Conservation (phyloP, 1,140 invertebrate species). For the Pogonomyrmex barbatus region DNA sequence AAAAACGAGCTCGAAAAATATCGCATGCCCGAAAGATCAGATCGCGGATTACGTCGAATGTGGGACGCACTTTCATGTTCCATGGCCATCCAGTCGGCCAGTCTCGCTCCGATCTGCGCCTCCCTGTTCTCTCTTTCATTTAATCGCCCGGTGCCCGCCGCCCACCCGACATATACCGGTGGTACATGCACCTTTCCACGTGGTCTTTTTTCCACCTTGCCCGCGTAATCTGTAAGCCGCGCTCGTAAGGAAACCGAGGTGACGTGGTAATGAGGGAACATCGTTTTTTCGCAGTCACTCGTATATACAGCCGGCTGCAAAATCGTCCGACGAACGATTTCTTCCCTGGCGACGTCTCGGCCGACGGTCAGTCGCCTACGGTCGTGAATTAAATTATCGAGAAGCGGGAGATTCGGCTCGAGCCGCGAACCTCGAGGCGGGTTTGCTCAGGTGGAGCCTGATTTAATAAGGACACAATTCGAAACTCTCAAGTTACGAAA, state of each 20-base stretch:
- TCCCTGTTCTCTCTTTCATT: not conserved
- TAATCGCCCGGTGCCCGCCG: not conserved
- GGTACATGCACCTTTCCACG: not conserved
- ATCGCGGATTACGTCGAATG: constrained; percentile 47
- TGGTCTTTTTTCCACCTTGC: too few relatives aligned
- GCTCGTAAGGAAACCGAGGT: constrained; percentile 28
- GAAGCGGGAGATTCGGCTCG: not conserved
- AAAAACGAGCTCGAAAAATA: constrained; percentile 45
- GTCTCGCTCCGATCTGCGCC: not conserved
- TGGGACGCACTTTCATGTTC: constrained; percentile 62
- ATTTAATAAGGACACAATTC: not conserved
- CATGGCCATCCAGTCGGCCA: constrained; percentile 48
- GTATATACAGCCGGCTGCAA: not conserved
- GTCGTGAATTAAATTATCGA: not conserved
- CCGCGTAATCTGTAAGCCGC: not conserved
- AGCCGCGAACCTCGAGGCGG: not conserved
- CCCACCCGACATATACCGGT: not conserved
- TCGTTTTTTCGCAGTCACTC: not conserved
- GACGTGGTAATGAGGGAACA: constrained; percentile 20
- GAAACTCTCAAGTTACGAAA: not conserved
- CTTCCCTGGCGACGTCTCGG: not conserved
- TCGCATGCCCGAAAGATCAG: constrained; percentile 44
- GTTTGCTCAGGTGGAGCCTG: not conserved
- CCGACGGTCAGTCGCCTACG: not conserved
- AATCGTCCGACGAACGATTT: not conserved